Conservation (phyloP, 2,797 vertebrate species). For the Staurois parvus region DNA sequence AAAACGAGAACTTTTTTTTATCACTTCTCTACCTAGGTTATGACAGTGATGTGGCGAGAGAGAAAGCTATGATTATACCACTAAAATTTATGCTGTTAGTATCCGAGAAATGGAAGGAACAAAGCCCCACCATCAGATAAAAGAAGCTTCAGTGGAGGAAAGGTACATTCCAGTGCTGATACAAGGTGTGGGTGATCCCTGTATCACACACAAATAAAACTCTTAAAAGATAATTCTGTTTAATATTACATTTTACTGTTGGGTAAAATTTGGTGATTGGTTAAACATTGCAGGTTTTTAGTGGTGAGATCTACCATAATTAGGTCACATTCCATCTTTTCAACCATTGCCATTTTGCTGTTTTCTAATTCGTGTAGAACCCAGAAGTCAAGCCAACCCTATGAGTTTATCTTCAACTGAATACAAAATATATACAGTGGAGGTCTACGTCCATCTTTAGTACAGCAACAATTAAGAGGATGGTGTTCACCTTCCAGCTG, state of each 20-base stretch:
- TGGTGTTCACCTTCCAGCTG: background rate
- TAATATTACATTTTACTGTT: background rate
- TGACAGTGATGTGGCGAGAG: conserved; percentile 94
- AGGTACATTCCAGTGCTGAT: conserved; percentile 80
- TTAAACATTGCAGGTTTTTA: no score
- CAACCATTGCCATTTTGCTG: no score
- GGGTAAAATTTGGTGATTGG: background rate
- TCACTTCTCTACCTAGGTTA: conserved; percentile 80
- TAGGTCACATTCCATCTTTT: background rate
- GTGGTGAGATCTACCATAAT: background rate
- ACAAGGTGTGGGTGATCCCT: conserved; percentile 27
- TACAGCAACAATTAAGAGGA: background rate
- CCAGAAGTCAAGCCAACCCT: background rate
- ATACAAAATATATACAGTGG: no score
- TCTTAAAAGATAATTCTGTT: background rate
- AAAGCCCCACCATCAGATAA: conserved; percentile 92
- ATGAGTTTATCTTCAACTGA: no score
- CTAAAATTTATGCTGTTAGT: conserved; percentile 91
- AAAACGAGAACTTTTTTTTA: no score
- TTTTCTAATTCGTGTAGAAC: background rate
- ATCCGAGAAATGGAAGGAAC: conserved; percentile 93
- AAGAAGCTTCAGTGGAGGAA: conserved; percentile 88
- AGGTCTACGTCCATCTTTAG: background rate
- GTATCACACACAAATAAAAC: conserved; percentile 3
- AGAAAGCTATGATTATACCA: conserved; percentile 90